Evolutionary conservation across 2,888 invertebrate genomes (phyloP).

Genomic region (Tromatobia lineatoria): DNA sequence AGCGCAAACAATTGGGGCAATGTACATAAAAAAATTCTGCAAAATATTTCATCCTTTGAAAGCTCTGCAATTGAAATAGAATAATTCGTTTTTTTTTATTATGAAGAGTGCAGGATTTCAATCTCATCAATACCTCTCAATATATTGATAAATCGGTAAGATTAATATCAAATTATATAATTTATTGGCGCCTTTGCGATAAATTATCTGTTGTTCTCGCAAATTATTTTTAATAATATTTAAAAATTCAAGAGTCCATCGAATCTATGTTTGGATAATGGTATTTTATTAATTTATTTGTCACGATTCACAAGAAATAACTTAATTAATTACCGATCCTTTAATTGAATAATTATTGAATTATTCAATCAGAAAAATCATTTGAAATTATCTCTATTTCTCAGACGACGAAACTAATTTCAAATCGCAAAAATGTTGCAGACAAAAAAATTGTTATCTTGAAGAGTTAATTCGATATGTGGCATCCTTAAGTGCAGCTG

Average conservation of each 20-base stretch:
- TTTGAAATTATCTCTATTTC: too few relatives aligned
- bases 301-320: too few relatives aligned
- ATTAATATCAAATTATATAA: not conserved
- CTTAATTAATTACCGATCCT: too few relatives aligned
- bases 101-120: not conserved
- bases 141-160: constrained; percentile 44
- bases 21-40: constrained; percentile 9
- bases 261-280: too few relatives aligned
- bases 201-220: too few relatives aligned
- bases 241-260: too few relatives aligned
- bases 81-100: not conserved
- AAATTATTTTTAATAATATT: too few relatives aligned
- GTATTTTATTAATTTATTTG: too few relatives aligned
- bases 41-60: constrained; percentile 3
- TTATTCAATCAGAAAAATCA: too few relatives aligned
- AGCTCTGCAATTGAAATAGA: constrained; percentile 19
- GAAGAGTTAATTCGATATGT: not conserved
- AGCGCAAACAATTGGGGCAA: constrained; percentile 6
- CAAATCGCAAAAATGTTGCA: not conserved
- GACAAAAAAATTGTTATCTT: not conserved
- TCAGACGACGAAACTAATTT: not conserved
- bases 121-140: constrained; percentile 36
- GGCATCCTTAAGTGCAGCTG: not conserved
- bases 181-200: too few relatives aligned
- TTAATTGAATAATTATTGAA: too few relatives aligned